Base-by-base conservation (phyloP, 37 sponge, comb jelly and placozoan species). In the Lycopodina hypogea region DNA sequence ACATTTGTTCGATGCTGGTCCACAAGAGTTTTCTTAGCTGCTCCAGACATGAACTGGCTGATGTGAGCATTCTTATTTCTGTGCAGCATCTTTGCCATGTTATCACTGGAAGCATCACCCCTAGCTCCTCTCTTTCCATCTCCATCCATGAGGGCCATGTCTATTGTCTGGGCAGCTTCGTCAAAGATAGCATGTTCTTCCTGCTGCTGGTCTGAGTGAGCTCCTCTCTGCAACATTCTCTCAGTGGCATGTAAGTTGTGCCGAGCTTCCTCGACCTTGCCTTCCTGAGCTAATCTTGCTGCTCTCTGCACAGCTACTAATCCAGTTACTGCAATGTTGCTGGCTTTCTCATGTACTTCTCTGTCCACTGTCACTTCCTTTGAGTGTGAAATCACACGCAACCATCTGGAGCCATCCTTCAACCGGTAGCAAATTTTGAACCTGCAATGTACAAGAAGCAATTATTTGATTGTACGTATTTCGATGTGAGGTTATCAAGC, bases 141-240 rank as follows among this genome's bases (percentile, higher is more conserved):
- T 36, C 74, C 48, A 71, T 76, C 42, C 84, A 81, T 70, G 59
- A 90, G 80, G 53, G 85, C 83, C 11, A 24, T 50, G 64, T 90
- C 96, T 61, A 96, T 71, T 30, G 73, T 41, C 40, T 81, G 65
- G 28, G 69, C 78, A 24, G 63, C 74, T 48, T 86, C 85, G 23
- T 50, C 69, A 78, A 82, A 96, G 66, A 79, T 93, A 65, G 87
- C 86, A 39, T 87, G 84, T 67, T 96, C 96, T 67, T 96, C 96
- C 21, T 90, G 87, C 70, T 96, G 96, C 72, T 81, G 83, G 75
- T 87, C 91, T 9, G 80, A 62, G 40, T 23, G 34, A 22, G 93
- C 86, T 53, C 87, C 82, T 35, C 89, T 59, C 28, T 79, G 82
- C 75, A 96, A 77, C 83, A 96, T 77, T 18, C 78, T 38, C 61